Base-by-base conservation (phyloP, 2,797 vertebrate species). In the Lepus oiostolus region DNA sequence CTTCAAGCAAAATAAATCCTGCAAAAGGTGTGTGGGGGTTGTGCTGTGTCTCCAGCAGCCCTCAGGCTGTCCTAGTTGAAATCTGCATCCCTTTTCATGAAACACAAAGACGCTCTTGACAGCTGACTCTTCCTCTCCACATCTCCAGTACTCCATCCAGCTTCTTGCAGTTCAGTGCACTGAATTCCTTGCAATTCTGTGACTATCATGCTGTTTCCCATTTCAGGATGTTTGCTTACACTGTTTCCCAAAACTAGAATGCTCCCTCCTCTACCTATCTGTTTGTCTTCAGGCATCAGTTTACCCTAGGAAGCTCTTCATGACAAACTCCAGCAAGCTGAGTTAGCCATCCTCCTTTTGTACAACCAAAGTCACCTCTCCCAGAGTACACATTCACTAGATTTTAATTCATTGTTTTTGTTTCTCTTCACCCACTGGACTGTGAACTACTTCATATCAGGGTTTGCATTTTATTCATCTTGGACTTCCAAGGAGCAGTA, bases 1-100 rank as follows among this genome's bases (percentile, higher is more conserved):
- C 50, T 24, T 95, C 10, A 84, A 95, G 52, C n/a, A 65, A 89
- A 89, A 84, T 35, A 30, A 65, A 84, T 86, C 71, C 42, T 6
- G 24, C 80, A 60, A 42, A 92, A 71, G 14, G 6, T 63, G 2
- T 21, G 22, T 35, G 5, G 42, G 42, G 42, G 86, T 91, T 79
- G 74, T 38, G 22, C 32, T 67, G 24, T 16, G 3, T 47, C 32
- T 65, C 62, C 75, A 30, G 70, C 42, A 93, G 88, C 4, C 14
- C 60, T 65, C 58, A 74, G 42, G 4, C 2, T 7, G 26, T 38
- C 62, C 30, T 13, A 16, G 22, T 16, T 65, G 24, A 85, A 93
- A 88, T 10, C 8, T 22, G 54, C 68, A 17, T 50, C 82, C 42
- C 62, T 85, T 60, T 87, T 50, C 24, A 30, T 75, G n/a, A 90